Evolutionary conservation across 1,140 invertebrate genomes (phyloP).

Genomic region (Ceratoteleas bidentatus): DNA sequence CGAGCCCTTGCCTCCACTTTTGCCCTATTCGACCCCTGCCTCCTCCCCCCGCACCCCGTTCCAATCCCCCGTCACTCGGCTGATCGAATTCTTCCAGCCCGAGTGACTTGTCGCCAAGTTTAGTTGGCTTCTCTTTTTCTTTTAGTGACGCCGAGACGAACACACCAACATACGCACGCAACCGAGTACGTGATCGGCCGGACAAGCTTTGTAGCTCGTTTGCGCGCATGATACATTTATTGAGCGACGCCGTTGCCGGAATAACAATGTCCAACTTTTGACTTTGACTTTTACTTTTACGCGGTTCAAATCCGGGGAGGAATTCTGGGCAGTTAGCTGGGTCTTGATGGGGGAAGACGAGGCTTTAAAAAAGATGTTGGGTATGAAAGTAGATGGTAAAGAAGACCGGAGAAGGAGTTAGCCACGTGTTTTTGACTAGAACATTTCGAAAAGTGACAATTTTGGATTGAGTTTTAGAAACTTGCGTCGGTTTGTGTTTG

Average conservation of each 20-base stretch:
- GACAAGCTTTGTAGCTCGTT: slow-evolving; percentile 41
- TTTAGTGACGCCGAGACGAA: slow-evolving; percentile 6
- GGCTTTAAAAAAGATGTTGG: too few relatives aligned
- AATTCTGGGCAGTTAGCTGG: too few relatives aligned
- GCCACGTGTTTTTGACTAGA: too few relatives aligned
- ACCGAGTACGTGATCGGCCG: neutral
- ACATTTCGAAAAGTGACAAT: too few relatives aligned
- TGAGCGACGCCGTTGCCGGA: slow-evolving; percentile 4
- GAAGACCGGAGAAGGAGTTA: too few relatives aligned
- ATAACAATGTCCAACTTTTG: slow-evolving; percentile 37
- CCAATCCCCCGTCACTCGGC: slow-evolving; percentile 51
- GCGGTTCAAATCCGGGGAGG: slow-evolving; percentile 23
- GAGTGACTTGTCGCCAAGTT: slow-evolving; percentile 79
- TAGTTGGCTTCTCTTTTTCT: slow-evolving; percentile 67
- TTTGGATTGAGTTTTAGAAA: too few relatives aligned
- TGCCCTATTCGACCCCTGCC: slow-evolving; percentile 45
- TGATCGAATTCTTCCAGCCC: slow-evolving; percentile 80
- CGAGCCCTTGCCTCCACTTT: slow-evolving; percentile 44
- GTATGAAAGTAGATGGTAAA: too few relatives aligned
- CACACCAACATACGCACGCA: slow-evolving; percentile 13
- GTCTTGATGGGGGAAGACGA: too few relatives aligned
- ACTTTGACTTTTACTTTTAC: slow-evolving; percentile 22
- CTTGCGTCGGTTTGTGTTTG: too few relatives aligned
- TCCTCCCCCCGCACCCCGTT: slow-evolving; percentile 16
- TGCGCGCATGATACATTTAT: slow-evolving; percentile 48